These are phyloP conservation scores for Acridotheres tristis DNA, from an alignment of 2,797 vertebrate genomes.

Conservation along the genomic window DNA sequence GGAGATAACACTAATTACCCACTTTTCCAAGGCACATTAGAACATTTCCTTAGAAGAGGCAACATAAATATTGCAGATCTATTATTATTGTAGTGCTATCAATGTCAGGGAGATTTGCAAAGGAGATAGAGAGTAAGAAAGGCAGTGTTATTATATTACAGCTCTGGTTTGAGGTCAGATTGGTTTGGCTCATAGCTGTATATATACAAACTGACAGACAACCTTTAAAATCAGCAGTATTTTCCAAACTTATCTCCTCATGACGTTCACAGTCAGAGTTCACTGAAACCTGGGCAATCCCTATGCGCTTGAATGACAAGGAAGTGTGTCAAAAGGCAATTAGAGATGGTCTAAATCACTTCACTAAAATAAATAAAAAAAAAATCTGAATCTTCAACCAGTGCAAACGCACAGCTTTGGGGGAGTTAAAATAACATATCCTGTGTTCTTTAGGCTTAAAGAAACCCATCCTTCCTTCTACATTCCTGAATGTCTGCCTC, in stretches of 20 bases:
- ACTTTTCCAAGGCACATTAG: neutral
- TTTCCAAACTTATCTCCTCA: constrained; percentile 16
- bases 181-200: neutral
- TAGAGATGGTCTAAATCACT: neutral
- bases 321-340: neutral
- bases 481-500: neutral
- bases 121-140: neutral
- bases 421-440: neutral
- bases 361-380: neutral
- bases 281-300: constrained; percentile 24
- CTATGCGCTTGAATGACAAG: neutral
- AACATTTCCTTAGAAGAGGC: neutral
- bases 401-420: neutral
- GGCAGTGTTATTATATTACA: neutral
- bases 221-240: constrained; percentile 54
- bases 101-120: constrained; percentile 16
- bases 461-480: neutral
- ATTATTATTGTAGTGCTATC: neutral
- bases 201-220: constrained; percentile 47
- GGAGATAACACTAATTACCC: constrained; percentile 1
- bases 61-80: constrained; percentile 22
- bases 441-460: neutral
- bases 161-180: constrained; percentile 15
- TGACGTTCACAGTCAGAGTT: neutral
- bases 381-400: neutral